phyloP scores from a whole-genome alignment of 2,797 vertebrate species.

The Caiman crocodilus region DNA sequence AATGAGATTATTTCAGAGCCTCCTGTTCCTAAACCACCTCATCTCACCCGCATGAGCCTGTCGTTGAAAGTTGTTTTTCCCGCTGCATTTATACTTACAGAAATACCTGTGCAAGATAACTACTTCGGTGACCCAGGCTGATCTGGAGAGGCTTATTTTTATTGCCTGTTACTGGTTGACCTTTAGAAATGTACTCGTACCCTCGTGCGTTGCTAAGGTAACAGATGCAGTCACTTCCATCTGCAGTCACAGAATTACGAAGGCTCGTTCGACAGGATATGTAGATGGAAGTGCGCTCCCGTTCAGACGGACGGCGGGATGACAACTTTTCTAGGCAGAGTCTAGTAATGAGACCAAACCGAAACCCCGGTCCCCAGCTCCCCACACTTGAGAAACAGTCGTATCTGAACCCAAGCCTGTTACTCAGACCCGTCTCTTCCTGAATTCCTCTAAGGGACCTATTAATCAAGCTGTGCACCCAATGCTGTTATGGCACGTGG shows the following conservation, averaged over 20 bases:
- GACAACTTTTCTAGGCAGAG: not conserved
- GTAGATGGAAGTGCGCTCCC: not conserved
- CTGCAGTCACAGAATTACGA: not conserved
- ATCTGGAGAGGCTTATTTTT: not conserved
- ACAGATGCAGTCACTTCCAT: not conserved
- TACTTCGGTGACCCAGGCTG: not conserved
- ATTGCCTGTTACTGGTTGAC: not conserved
- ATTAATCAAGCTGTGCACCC: not conserved
- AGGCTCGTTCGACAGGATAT: not conserved
- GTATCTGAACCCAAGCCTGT: not conserved
- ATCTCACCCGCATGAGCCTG: not conserved
- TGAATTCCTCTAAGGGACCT: not conserved
- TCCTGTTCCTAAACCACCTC: not conserved
- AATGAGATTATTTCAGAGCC: not conserved
- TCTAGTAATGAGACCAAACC: not conserved
- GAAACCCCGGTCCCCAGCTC: not conserved
- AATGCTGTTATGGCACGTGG: not conserved
- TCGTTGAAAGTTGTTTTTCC: not conserved
- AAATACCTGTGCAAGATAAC: not conserved
- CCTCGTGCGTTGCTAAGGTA: not conserved
- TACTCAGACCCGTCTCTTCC: not conserved
- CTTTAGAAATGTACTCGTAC: not conserved
- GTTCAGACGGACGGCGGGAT: no score
- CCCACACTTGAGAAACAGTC: not conserved
- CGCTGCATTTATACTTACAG: not conserved